Conservation (phyloP, 2,113 vertebrate genomes). For the Rhizomys pruinosus region DNA sequence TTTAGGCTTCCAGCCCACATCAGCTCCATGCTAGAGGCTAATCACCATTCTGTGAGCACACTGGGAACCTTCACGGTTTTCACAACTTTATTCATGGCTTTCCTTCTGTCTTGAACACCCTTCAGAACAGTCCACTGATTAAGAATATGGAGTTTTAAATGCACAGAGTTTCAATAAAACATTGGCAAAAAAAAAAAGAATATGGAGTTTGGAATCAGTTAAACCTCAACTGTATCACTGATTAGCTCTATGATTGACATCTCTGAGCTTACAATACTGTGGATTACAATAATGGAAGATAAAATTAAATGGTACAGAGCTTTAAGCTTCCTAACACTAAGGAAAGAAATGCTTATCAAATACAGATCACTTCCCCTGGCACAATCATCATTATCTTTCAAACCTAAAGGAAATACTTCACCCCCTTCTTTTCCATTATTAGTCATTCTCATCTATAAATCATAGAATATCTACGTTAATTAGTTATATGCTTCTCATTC, state of each 20-base stretch:
- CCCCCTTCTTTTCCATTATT: neutral
- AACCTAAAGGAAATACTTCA: neutral
- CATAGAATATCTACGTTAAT: no score
- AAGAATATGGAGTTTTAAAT: neutral
- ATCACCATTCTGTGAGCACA: no score
- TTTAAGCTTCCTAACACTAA: neutral
- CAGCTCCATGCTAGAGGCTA: neutral
- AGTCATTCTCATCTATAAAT: neutral
- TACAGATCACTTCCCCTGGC: no score
- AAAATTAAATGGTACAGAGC: no score
- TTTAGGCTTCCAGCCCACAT: neutral
- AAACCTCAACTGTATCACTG: neutral
- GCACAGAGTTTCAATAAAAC: no score
- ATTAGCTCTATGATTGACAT: neutral
- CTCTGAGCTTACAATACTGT: neutral
- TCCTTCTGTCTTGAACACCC: neutral
- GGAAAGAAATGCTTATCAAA: neutral
- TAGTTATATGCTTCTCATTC: neutral
- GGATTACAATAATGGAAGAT: neutral
- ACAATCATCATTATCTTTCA: neutral
- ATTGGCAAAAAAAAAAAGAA: neutral
- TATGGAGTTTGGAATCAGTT: no score
- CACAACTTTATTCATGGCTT: neutral
- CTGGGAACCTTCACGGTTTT: neutral
- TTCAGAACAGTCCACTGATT: neutral